Base-by-base conservation (phyloP, 2,888 invertebrate genomes). In the Phoenoteleia sp. region DNA sequence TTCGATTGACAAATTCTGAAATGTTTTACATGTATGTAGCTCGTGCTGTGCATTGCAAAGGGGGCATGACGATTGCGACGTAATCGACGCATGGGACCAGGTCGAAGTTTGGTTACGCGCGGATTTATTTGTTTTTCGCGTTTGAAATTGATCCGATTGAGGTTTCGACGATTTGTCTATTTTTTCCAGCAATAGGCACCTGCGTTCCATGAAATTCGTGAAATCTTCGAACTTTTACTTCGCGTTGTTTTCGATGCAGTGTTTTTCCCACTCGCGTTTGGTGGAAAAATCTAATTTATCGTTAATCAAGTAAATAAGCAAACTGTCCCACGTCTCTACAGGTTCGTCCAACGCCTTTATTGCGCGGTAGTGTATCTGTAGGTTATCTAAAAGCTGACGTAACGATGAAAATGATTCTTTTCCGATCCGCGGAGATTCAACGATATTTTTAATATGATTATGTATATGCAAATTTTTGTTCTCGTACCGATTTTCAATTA, bases 301-400 rank as follows among this genome's bases (percentile, higher is more conserved):
- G 3, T 25, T 25, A 4, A 52, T 15, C 25, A 52, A 15, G 9
- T 86, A 87, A 42, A 88, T 84, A 13, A 89, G 27, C 17, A 89
- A 47, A 9, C 82, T 84, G 56, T 89, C 86, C 88, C 89, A 89
- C n/a, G 71, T 19, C 1, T 89, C 85, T 19, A 85, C 81, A 2
- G 88, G 87, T 80, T 86, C 74, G 6, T 81, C 82, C 15, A 89
- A 74, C 9, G 87, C 75, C 36, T 87, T 67, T 54, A 88, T 74
- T 2, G 87, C 84, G 1, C 79, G 79, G 13, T 84, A 62, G 21
- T 87, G 85, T 5, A 81, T 82, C 66, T 87, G 69, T 9, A 86
- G 45, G 25, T 62, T 27, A 33, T 86, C 81, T 21, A 86, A 74
- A 6, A 89, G 71, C 33, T 87, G 66, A 9, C 86, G 45, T 11